Conservation (phyloP, 1,140 invertebrate genomes). For the Pollicipes pollicipes region DNA sequence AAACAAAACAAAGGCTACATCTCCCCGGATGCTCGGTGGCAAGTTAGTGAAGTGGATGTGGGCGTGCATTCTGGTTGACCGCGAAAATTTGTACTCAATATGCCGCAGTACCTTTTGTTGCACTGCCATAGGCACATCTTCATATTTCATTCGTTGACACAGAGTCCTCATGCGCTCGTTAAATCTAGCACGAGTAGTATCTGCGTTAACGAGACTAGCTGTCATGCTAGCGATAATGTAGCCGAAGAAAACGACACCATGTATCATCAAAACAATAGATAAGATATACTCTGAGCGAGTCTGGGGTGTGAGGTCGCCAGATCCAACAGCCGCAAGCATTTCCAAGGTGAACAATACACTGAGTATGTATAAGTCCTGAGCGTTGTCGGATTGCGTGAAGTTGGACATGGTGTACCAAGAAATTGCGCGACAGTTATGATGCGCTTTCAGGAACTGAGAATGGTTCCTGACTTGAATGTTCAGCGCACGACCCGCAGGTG, state of each 20-base stretch:
- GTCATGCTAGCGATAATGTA: background rate
- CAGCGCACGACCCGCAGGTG: too few relatives aligned
- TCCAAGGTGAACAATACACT: background rate
- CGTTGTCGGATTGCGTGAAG: background rate
- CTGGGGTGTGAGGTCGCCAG: background rate
- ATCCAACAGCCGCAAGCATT: background rate
- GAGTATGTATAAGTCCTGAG: background rate
- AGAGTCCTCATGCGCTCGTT: background rate
- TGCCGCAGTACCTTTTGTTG: background rate
- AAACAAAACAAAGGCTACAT: background rate
- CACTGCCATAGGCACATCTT: background rate
- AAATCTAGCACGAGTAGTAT: background rate
- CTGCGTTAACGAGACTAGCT: background rate
- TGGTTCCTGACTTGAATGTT: too few relatives aligned
- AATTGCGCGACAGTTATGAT: background rate
- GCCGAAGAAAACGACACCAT: background rate
- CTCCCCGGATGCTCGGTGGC: background rate
- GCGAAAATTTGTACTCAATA: background rate
- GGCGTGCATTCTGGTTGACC: background rate
- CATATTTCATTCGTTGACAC: background rate
- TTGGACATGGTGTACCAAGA: background rate
- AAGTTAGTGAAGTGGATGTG: background rate
- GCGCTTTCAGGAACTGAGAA: background rate
- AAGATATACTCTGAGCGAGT: background rate
- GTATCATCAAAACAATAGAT: background rate